A percentile compares a stretch with the other conserved stretches of the same genome.
Conservation (phyloP, 2,797 vertebrate genomes). For the Chiloscyllium punctatum region DNA sequence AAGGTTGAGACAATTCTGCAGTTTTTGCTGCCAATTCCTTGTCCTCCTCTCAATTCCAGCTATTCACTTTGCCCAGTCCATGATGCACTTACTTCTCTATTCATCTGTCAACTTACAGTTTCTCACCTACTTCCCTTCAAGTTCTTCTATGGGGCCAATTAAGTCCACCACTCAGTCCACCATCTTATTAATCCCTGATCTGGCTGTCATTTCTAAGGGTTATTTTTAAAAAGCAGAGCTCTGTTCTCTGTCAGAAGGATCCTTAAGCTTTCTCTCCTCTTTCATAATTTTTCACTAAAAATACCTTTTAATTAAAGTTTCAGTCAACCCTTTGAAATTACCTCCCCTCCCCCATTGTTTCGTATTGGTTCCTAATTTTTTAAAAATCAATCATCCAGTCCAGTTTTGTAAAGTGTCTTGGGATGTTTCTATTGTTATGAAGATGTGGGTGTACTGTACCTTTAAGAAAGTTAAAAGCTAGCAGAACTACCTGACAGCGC, state of each 20-base stretch:
- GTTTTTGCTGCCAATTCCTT: background rate
- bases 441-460: too few relatives aligned
- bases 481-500: too few relatives aligned
- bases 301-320: background rate
- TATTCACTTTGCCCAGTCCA: background rate
- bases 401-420: background rate
- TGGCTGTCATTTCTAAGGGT: background rate
- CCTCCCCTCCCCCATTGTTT: too few relatives aligned
- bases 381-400: too few relatives aligned
- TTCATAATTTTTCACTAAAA: background rate
- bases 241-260: background rate
- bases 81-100: background rate
- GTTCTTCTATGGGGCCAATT: background rate
- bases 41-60: background rate
- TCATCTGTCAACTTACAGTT: background rate
- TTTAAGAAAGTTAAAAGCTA: too few relatives aligned
- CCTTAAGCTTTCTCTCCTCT: too few relatives aligned
- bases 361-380: too few relatives aligned
- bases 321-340: background rate
- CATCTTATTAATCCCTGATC: background rate
- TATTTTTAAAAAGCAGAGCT: background rate
- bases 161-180: background rate
- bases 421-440: background rate
- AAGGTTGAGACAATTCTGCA: background rate
- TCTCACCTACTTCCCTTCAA: background rate